Evolutionary conservation across 2,888 invertebrate genomes (phyloP).

Genomic region (Tachina lurida): DNA sequence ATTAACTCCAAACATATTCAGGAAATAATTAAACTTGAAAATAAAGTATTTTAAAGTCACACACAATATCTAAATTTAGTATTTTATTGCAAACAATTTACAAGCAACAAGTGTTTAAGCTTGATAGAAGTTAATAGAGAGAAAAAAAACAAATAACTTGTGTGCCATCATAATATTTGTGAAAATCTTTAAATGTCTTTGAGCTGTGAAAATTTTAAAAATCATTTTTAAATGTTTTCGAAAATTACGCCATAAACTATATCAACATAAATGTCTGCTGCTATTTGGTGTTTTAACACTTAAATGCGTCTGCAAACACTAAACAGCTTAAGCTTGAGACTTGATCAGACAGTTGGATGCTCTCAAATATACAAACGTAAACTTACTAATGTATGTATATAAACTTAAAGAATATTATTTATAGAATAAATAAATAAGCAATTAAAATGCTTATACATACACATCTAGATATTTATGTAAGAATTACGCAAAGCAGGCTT

Average conservation of each 20-base stretch:
- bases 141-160: slow-evolving; percentile 9
- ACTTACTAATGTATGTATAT: background rate
- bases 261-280: slow-evolving; percentile 52
- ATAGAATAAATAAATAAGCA: slow-evolving; percentile 57
- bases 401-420: slow-evolving; percentile 26
- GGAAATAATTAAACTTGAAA: background rate
- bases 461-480: too few relatives aligned
- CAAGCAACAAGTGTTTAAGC: background rate
- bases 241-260: slow-evolving; percentile 62
- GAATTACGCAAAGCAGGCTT: background rate
- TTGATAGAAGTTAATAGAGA: too few relatives aligned
- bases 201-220: slow-evolving; percentile 50
- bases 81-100: slow-evolving; percentile 17
- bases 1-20: background rate
- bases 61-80: slow-evolving; percentile 12
- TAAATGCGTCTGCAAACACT: slow-evolving; percentile 59
- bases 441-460: slow-evolving; percentile 37
- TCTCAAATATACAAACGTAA: background rate
- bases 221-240: slow-evolving; percentile 24
- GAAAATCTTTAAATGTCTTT: slow-evolving; percentile 49
- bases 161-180: slow-evolving; percentile 23
- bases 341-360: background rate
- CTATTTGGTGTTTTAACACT: slow-evolving; percentile 51
- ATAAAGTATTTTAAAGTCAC: slow-evolving; percentile 2
- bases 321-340: slow-evolving; percentile 17